phyloP scores from a whole-genome alignment of 1,140 invertebrate genomes.

The Euwallacea fornicatus region DNA sequence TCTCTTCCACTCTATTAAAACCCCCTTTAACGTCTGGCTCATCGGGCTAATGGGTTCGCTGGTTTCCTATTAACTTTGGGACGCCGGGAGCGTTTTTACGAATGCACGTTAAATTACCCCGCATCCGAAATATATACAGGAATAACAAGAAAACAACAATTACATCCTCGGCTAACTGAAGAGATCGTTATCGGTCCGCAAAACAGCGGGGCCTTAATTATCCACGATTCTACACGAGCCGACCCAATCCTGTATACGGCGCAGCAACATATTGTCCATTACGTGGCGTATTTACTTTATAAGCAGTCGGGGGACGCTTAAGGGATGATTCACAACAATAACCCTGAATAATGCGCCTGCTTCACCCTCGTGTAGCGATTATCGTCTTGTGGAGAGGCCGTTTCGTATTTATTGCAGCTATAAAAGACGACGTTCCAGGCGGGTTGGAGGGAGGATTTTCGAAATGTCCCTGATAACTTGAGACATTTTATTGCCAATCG shows the following conservation, averaged over 20 bases:
- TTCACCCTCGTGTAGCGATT: slow-evolving; percentile 25
- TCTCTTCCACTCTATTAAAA: slow-evolving; percentile 40
- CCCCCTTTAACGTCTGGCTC: slow-evolving; percentile 33
- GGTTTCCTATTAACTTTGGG: slow-evolving; percentile 10
- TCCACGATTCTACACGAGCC: too few relatives aligned
- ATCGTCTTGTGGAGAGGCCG: slow-evolving; percentile 21
- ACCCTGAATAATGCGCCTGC: slow-evolving; percentile 10
- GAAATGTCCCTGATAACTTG: slow-evolving; percentile 1
- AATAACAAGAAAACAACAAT: too few relatives aligned
- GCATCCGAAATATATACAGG: too few relatives aligned
- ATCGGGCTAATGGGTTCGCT: slow-evolving; percentile 9
- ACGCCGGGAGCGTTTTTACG: background rate
- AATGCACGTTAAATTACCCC: too few relatives aligned
- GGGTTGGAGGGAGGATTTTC: background rate
- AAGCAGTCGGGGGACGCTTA: slow-evolving; percentile 11
- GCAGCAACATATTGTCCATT: slow-evolving; percentile 14
- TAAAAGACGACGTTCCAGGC: slow-evolving; percentile 10
- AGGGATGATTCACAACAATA: slow-evolving; percentile 23
- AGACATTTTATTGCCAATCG: too few relatives aligned
- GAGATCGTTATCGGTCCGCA: too few relatives aligned
- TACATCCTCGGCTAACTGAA: too few relatives aligned
- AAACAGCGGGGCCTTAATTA: too few relatives aligned
- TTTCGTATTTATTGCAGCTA: slow-evolving; percentile 20
- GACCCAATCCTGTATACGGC: too few relatives aligned
- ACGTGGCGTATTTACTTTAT: slow-evolving; percentile 10